Conservation (phyloP, 2,797 vertebrate genomes). For the Galagoides demidoff region DNA sequence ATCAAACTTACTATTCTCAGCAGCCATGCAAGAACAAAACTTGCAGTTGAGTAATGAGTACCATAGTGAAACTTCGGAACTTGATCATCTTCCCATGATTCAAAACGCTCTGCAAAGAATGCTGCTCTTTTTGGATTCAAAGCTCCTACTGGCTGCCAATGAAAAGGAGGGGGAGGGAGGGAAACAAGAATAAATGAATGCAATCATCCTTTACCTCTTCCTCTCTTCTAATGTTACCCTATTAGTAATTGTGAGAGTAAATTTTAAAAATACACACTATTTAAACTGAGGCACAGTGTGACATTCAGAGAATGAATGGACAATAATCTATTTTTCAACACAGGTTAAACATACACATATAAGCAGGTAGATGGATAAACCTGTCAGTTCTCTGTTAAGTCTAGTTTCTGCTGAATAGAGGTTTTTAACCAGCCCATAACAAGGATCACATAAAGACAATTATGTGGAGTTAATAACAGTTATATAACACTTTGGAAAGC, state of each 20-base stretch:
- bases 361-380: not conserved
- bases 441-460: conserved; percentile 22
- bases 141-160: conserved; percentile 94
- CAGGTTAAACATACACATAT: not conserved
- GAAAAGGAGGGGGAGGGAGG: not conserved
- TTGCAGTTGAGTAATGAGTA: conserved; percentile 98
- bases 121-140: conserved; percentile 98
- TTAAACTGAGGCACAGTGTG: conserved; percentile 26
- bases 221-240: conserved; percentile 37
- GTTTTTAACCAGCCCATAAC: conserved; percentile 4
- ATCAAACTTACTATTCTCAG: conserved; percentile 94
- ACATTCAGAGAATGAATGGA: not conserved
- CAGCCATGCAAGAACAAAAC: conserved; percentile 96
- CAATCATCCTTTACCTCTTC: conserved; percentile 23
- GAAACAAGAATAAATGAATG: not conserved
- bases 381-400: not conserved
- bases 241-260: not conserved
- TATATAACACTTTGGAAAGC: not conserved
- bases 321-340: not conserved
- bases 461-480: conserved; percentile 6
- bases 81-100: conserved; percentile 98
- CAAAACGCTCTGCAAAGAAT: conserved; percentile 95
- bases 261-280: conserved; percentile 14
- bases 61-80: conserved; percentile 99
- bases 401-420: conserved; percentile 26